These are phyloP conservation scores for Eufriesea mexicana DNA, from an alignment of 1,140 invertebrate genomes.

Conservation along the genomic window DNA sequence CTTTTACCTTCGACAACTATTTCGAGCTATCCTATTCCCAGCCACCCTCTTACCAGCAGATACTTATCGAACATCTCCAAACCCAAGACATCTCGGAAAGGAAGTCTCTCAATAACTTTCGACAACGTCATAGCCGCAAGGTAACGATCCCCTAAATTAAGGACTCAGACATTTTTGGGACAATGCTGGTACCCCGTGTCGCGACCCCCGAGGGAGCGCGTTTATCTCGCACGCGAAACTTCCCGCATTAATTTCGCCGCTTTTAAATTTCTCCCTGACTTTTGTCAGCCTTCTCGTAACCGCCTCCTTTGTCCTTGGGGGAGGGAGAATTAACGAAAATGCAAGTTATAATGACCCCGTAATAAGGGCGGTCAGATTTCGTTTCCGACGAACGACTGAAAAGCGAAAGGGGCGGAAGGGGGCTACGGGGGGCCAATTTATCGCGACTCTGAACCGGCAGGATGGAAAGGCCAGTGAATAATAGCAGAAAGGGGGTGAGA, in stretches of 20 bases:
- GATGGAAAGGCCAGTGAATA: conserved; percentile 11
- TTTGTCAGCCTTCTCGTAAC: conserved; percentile 21
- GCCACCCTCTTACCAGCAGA: too few relatives aligned
- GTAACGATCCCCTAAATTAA: not conserved
- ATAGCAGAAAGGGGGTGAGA: not conserved
- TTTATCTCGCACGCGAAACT: conserved; percentile 45
- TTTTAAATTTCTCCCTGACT: conserved; percentile 17
- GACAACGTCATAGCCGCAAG: too few relatives aligned
- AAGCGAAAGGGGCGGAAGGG: conserved; percentile 7
- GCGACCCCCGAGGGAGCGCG: not conserved
- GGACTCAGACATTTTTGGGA: conserved; percentile 5
- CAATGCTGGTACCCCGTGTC: not conserved
- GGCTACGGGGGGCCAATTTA: conserved; percentile 51
- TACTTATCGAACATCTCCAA: too few relatives aligned
- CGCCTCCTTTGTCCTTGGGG: conserved; percentile 25
- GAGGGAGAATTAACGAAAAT: conserved; percentile 54
- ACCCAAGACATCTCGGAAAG: not conserved
- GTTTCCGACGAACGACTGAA: conserved; percentile 44
- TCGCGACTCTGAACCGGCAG: conserved; percentile 39
- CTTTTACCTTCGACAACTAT: too few relatives aligned
- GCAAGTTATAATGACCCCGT: conserved; percentile 57
- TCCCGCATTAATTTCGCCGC: conserved; percentile 53
- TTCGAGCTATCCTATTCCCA: too few relatives aligned
- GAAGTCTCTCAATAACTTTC: not conserved
- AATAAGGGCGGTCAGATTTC: conserved; percentile 54